Evolutionary conservation across 64 coral and sea anemone species (phyloP).

Genomic region (Pocillopora verrucosa): DNA sequence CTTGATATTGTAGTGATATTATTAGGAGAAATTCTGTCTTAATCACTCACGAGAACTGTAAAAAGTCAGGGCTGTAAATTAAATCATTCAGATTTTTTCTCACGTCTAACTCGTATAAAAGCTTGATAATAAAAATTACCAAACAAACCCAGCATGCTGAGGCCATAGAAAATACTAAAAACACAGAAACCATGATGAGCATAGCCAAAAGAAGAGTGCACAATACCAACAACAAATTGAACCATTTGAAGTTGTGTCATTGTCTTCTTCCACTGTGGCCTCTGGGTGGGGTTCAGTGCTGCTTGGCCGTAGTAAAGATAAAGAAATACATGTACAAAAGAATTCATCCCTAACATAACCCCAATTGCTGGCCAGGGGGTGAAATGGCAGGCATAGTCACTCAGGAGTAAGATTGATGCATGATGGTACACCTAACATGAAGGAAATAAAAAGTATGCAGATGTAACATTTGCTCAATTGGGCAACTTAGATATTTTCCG

Average conservation of each 20-base stretch:
- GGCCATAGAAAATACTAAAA: constrained; percentile 77
- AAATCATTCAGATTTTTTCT: constrained; percentile 42
- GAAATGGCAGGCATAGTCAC: constrained; percentile 60
- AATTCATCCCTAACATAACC: constrained; percentile 75
- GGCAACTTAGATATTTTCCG: no score
- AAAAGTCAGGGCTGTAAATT: neutral
- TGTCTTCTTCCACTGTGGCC: constrained; percentile 68
- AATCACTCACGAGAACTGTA: no score
- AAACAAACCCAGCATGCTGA: constrained; percentile 83
- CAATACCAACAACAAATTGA: constrained; percentile 72
- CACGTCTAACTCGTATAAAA: constrained; percentile 48
- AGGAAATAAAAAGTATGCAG: neutral
- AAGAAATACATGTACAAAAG: constrained; percentile 85
- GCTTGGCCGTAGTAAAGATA: constrained; percentile 87
- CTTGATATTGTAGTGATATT: no score
- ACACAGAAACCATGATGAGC: constrained; percentile 78
- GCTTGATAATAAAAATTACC: constrained; percentile 87
- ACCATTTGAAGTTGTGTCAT: constrained; percentile 75
- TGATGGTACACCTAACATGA: constrained; percentile 81
- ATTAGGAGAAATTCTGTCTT: no score
- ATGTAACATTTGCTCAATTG: neutral
- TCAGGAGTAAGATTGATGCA: constrained; percentile 62
- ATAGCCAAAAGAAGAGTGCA: constrained; percentile 65
- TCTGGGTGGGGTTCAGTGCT: constrained; percentile 58
- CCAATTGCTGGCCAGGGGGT: constrained; percentile 72